Percentiles rank a stretch among this genome's conserved stretches.
Conservation (phyloP, 1,140 invertebrate species). For the Nomia melanderi region DNA sequence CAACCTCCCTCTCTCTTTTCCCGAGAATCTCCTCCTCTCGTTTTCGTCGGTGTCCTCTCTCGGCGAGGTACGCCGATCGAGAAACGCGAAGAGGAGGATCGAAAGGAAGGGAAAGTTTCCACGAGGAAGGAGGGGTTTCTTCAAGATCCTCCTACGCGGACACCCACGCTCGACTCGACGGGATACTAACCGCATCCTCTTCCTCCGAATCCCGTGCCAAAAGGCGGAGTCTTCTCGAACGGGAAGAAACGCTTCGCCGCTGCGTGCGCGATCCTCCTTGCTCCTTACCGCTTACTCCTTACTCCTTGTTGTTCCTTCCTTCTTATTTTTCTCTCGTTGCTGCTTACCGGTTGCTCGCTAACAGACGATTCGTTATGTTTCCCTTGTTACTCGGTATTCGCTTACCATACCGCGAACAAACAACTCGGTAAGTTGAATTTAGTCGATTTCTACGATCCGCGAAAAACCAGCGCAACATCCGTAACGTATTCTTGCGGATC, state of each 20-base stretch:
- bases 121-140: slow-evolving; percentile 67
- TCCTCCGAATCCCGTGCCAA: slow-evolving; percentile 42
- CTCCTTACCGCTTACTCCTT: neutral
- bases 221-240: slow-evolving; percentile 50
- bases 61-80: slow-evolving; percentile 24
- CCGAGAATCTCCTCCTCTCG: slow-evolving; percentile 38
- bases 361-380: no score
- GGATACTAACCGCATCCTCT: slow-evolving; percentile 48
- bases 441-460: no score
- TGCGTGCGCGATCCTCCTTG: slow-evolving; percentile 22
- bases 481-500: no score
- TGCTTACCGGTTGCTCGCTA: no score
- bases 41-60: slow-evolving; percentile 28
- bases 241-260: slow-evolving; percentile 38
- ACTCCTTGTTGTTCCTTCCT: no score
- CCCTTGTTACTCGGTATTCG: no score
- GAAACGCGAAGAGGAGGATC: slow-evolving; percentile 29
- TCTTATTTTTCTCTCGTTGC: no score
- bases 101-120: slow-evolving; percentile 31
- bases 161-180: slow-evolving; percentile 65
- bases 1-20: slow-evolving; percentile 33
- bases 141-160: slow-evolving; percentile 70
- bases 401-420: no score
- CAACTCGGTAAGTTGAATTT: no score
- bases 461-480: no score